Base-by-base conservation (phyloP, 2,113 vertebrate genomes). In the Gnathonemus echidnorhynchus region DNA sequence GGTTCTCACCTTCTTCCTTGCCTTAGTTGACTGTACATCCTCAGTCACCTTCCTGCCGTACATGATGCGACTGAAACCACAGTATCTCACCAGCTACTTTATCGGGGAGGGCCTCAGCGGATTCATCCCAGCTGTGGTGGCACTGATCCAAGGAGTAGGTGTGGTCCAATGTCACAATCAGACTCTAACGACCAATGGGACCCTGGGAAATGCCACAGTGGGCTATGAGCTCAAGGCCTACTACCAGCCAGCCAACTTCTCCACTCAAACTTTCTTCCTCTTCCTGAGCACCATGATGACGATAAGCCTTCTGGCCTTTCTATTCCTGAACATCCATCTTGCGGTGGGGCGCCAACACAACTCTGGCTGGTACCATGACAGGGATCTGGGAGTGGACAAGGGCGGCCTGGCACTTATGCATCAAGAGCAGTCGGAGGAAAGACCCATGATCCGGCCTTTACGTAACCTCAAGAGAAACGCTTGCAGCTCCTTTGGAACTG, bases 31-130 rank as follows among this genome's bases (percentile, higher is more conserved):
- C 95, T 97, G 96, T 94, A 97, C 96, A 0, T 97, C 97, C 56
- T 97, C 97, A 0, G 97, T 97, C 89, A 97, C 97, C 53, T 97
- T 97, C 93, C 93, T 97, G 87, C 97, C 97, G 49, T 97, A 96
- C 91, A 97, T 96, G 96, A 95, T 93, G 93, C 95, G 93, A 19
- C 94, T 97, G 50, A 91, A 92, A 86, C 90, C 95, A 0, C 90
- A 91, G 88, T 97, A 95, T 91, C 94, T 97, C 9, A 96, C 95
- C 93, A 95, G 94, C 39, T 97, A 97, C 93, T 97, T 95, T n/a
- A 92, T 96, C 0, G 97, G 97, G 1, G 97, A 97, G 92, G 97
- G 97, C 0, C 89, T 97, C 70, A 97, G 97, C 11, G 97, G 97
- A 31, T 93, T 97, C 31, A 89, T 97, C 89, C 97, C 97, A 0